Base-by-base conservation (phyloP, 2,888 invertebrate species). In the Hirtodrosophila alboralis region DNA sequence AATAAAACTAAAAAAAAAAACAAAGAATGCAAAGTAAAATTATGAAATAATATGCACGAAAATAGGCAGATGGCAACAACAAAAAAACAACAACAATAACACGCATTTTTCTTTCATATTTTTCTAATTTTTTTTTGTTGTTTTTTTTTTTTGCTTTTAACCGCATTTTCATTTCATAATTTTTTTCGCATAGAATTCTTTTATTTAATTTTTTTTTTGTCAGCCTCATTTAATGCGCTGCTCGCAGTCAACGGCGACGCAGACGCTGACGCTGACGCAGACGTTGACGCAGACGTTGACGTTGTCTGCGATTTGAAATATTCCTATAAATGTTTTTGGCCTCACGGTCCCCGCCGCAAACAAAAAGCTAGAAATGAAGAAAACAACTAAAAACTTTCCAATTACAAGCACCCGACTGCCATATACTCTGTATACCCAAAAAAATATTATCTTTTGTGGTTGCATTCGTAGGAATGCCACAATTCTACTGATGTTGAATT, bases 291-390 rank as follows among this genome's bases (percentile, higher is more conserved):
- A 5, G 14, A 26, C 43, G 58, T 38, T 27, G 44, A 38, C 54
- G 57, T 49, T 51, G 78, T 67, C 84, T 81, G 85, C 75, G 58
- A 81, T 84, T 83, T 69, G 53, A 80, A 85, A 85, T 64, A 80
- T 85, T 83, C 79, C 53, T 79, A 85, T 81, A 75, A 81, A 79
- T 79, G 83, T 75, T 81, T n/a, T 84, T 78, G 85, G 83, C 78
- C 75, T 71, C 67, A 76, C 65, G 54, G 72, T 72, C 76, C 61
- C 76, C 61, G 78, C 51, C 62, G 52, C 58, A 59, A 65, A 62
- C 38, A 76, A 61, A 62, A 76, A 74, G 60, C 38, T 73, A 61
- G 58, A 76, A 74, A 41, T 40, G 33, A 10, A 31, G 16, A 58
- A 68, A 37, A 56, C 16, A 49, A 33, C 56, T 16, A 38, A 30